Evolutionary conservation across 2,888 invertebrate species (phyloP).

Genomic region (Kuschelorhynchus macadamiae): DNA sequence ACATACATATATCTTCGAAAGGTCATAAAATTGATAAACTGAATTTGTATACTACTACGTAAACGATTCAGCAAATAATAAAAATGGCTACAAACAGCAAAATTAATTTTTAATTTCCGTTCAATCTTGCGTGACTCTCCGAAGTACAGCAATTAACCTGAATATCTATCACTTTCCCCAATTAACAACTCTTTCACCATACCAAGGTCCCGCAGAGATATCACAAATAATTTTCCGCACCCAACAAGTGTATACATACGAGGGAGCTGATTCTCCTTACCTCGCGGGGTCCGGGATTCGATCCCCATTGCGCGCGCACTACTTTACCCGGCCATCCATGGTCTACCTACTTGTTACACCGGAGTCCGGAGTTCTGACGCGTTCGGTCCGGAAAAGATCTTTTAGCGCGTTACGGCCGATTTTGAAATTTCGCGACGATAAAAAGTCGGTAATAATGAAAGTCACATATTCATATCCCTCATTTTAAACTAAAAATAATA

Average conservation of each 20-base stretch:
- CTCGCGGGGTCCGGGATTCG: constrained; percentile 50
- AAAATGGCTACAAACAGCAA: too few relatives aligned
- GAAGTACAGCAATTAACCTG: constrained; percentile 6
- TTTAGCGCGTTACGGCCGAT: constrained; percentile 33
- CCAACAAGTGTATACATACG: constrained; percentile 58
- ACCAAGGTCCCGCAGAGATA: constrained; percentile 42
- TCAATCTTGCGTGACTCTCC: neutral
- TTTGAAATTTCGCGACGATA: constrained; percentile 25
- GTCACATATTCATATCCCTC: too few relatives aligned
- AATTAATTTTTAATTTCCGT: neutral
- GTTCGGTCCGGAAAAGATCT: constrained; percentile 57
- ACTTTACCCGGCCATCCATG: constrained; percentile 63
- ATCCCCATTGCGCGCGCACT: constrained; percentile 63
- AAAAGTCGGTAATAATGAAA: too few relatives aligned
- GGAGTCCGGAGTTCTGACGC: constrained; percentile 59
- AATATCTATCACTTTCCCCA: constrained; percentile 17
- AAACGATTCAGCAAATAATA: too few relatives aligned
- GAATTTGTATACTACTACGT: too few relatives aligned
- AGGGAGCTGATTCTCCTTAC: constrained; percentile 47
- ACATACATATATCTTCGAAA: too few relatives aligned
- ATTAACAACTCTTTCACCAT: constrained; percentile 32
- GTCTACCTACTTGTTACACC: constrained; percentile 68
- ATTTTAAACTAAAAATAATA: too few relatives aligned
- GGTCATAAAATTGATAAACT: too few relatives aligned
- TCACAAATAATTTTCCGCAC: constrained; percentile 53